phyloP scores from a whole-genome alignment of 2,797 vertebrate species.

The Coranthus polyacanthus region DNA sequence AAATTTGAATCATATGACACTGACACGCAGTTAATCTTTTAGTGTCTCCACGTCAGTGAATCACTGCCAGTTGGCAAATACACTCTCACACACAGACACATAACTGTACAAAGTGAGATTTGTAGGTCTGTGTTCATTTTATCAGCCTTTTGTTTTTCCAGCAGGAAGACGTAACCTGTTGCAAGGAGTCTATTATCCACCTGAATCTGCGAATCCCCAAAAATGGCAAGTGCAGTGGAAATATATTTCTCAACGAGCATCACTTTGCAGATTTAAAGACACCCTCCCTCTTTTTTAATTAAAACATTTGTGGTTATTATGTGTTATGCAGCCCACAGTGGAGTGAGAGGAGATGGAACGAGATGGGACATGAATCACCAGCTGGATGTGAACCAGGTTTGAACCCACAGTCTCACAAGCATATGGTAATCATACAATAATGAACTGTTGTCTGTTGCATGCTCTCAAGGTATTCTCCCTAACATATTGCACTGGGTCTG shows the following conservation, averaged over 20 bases:
- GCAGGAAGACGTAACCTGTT: slow-evolving; percentile 52
- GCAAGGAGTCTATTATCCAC: slow-evolving; percentile 19
- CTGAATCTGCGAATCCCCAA: too few relatives aligned
- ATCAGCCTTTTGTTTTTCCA: slow-evolving; percentile 22
- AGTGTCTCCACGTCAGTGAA: slow-evolving; percentile 56
- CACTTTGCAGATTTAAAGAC: slow-evolving; percentile 19
- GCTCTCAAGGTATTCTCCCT: slow-evolving; percentile 61
- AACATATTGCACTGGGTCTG: slow-evolving; percentile 67
- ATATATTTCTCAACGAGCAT: slow-evolving; percentile 17
- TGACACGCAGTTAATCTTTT: slow-evolving; percentile 80
- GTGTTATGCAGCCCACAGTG: slow-evolving; percentile 11
- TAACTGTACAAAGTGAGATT: slow-evolving; percentile 38
- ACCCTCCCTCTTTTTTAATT: slow-evolving; percentile 1
- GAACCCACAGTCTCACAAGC: slow-evolving; percentile 68
- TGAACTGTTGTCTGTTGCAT: slow-evolving; percentile 66
- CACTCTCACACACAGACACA: slow-evolving; percentile 10
- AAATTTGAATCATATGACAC: slow-evolving; percentile 79
- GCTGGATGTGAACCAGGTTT: slow-evolving; percentile 72
- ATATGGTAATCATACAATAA: slow-evolving; percentile 75
- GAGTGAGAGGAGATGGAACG: slow-evolving; percentile 32
- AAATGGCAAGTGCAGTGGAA: not conserved
- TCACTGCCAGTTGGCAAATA: slow-evolving; percentile 65
- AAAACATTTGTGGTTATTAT: slow-evolving; percentile 32
- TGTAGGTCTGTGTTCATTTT: slow-evolving; percentile 36
- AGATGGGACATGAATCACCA: slow-evolving; percentile 58